These are phyloP conservation scores for Bos indicus DNA, from an alignment of 2,113 vertebrate species.

Conservation along the genomic window DNA sequence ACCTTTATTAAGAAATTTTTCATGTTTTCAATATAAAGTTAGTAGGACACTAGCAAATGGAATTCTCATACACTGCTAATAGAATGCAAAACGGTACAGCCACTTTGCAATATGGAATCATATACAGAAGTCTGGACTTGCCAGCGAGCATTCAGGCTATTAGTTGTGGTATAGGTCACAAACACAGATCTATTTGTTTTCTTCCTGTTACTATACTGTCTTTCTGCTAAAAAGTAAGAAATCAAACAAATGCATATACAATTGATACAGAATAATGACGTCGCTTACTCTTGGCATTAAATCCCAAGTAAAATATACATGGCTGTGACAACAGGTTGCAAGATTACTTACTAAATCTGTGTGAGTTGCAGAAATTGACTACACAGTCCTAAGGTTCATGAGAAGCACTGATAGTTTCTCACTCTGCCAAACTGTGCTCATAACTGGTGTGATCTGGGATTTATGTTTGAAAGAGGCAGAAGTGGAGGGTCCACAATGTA, in stretches of 20 bases:
- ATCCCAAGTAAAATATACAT: not conserved
- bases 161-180: not conserved
- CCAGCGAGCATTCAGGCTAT: not conserved
- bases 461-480: not conserved
- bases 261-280: not conserved
- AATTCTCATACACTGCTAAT: not conserved
- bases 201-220: not conserved
- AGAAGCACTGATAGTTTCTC: not conserved
- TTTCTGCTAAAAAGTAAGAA: not conserved
- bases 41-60: not conserved
- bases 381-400: not conserved
- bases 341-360: not conserved
- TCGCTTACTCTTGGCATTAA: no score
- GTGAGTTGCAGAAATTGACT: not conserved
- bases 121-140: not conserved
- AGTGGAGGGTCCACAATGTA: no score
- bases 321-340: not conserved
- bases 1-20: not conserved
- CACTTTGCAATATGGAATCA: not conserved
- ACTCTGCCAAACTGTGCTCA: not conserved
- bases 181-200: not conserved
- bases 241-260: not conserved
- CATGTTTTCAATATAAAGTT: not conserved
- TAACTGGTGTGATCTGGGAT: not conserved
- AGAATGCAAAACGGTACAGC: not conserved